Percentiles rank a stretch among this genome's conserved stretches.
Conservation (phyloP, 2,888 invertebrate species). For the Sialis lutaria region DNA sequence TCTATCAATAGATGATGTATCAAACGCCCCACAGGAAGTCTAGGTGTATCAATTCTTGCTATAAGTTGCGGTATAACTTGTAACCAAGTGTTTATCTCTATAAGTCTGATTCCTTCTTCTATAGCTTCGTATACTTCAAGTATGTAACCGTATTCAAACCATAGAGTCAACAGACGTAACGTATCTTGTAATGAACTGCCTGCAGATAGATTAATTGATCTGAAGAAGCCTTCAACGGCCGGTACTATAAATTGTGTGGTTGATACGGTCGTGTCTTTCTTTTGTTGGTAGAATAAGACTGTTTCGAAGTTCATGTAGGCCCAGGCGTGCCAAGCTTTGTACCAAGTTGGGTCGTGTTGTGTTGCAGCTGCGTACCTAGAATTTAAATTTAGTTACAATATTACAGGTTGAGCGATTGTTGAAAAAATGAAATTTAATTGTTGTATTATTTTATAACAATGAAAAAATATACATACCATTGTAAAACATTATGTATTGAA, state of each 20-base stretch:
- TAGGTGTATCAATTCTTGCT: constrained; percentile 89
- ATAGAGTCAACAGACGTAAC: constrained; percentile 80
- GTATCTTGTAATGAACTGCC: constrained; percentile 94
- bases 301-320: constrained; percentile 98
- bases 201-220: constrained; percentile 64
- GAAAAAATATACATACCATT: constrained; percentile 25
- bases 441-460: no score
- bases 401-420: no score
- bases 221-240: constrained; percentile 85
- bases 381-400: no score
- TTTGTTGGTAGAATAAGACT: constrained; percentile 18
- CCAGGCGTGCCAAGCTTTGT: constrained; percentile 97
- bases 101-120: constrained; percentile 76
- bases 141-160: constrained; percentile 96
- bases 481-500: constrained; percentile 57
- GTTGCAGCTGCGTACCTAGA: constrained; percentile 57
- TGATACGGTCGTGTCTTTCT: constrained; percentile 20
- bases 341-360: constrained; percentile 74
- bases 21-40: constrained; percentile 71
- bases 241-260: constrained; percentile 70
- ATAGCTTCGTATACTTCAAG: constrained; percentile 88
- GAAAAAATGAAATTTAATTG: no score
- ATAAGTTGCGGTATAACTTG: constrained; percentile 99
- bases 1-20: constrained; percentile 90
- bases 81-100: constrained; percentile 96